phyloP scores from a whole-genome alignment of 2,888 invertebrate species.

The Leptothorax acervorum region DNA sequence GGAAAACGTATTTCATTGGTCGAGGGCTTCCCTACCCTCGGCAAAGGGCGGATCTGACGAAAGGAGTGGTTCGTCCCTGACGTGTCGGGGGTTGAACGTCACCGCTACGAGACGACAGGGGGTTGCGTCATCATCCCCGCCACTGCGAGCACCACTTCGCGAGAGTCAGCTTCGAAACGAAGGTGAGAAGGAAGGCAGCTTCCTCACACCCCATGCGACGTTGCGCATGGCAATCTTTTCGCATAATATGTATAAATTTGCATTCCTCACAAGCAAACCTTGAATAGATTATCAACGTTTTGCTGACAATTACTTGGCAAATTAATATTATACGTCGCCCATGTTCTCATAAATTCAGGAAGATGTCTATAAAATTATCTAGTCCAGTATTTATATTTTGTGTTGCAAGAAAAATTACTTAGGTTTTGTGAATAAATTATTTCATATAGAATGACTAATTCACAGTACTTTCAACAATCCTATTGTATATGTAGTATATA shows the following conservation, averaged over 20 bases:
- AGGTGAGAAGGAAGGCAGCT: constrained; percentile 69
- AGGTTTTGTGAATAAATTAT: not conserved
- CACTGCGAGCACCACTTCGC: constrained; percentile 39
- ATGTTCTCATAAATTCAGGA: not conserved
- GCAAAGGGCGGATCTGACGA: constrained; percentile 78
- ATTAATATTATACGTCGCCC: not conserved
- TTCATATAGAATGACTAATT: not conserved
- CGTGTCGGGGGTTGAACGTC: constrained; percentile 74
- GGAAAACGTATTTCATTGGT: constrained; percentile 75
- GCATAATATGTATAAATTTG: not conserved
- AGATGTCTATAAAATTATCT: not conserved
- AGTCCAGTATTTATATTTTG: not conserved
- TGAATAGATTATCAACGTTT: not conserved
- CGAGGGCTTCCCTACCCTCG: constrained; percentile 75
- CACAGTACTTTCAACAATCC: not conserved
- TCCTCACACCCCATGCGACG: constrained; percentile 56
- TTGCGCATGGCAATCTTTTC: constrained; percentile 12
- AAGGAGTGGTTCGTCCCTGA: constrained; percentile 59
- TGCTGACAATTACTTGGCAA: not conserved
- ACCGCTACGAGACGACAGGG: constrained; percentile 44
- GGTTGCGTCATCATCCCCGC: constrained; percentile 62
- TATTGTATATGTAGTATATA: not conserved
- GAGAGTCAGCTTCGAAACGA: constrained; percentile 58
- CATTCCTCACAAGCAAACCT: not conserved
- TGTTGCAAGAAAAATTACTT: not conserved